phyloP scores from a whole-genome alignment of 2,797 vertebrate species.

The Odontamblyopus lacepedii region DNA sequence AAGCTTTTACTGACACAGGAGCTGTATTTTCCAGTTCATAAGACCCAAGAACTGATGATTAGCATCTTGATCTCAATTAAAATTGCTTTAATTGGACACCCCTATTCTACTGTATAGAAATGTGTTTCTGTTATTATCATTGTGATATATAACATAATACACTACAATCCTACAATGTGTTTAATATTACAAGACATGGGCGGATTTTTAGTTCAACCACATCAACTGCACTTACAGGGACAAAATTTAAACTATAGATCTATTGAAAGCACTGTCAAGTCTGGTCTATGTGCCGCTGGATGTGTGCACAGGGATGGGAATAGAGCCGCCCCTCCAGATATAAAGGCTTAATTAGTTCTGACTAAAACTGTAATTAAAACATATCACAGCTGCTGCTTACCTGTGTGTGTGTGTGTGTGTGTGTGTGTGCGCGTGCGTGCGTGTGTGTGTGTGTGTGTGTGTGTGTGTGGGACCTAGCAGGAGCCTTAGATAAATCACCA shows the following conservation, averaged over 20 bases:
- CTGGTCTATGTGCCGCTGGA: constrained; percentile 16
- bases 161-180: no score
- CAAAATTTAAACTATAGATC: not conserved
- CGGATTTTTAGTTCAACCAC: not conserved
- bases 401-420: constrained; percentile 72
- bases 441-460: constrained; percentile 29
- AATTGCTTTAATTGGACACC: no score
- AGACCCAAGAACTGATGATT: no score
- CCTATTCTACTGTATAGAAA: no score
- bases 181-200: not conserved
- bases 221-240: not conserved
- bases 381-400: constrained; percentile 88
- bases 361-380: constrained; percentile 98
- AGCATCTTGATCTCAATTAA: no score
- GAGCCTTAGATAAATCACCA: constrained; percentile 88
- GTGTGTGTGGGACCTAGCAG: constrained; percentile 65
- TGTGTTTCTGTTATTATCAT: no score
- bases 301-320: constrained; percentile 45
- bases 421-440: constrained; percentile 19
- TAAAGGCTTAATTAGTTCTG: constrained; percentile 92
- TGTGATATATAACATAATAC: no score
- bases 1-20: no score
- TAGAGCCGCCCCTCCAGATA: constrained; percentile 78
- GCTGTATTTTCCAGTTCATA: no score
- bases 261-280: not conserved